Base-by-base conservation (phyloP, 2,113 vertebrate species). In the Fulica atra region DNA sequence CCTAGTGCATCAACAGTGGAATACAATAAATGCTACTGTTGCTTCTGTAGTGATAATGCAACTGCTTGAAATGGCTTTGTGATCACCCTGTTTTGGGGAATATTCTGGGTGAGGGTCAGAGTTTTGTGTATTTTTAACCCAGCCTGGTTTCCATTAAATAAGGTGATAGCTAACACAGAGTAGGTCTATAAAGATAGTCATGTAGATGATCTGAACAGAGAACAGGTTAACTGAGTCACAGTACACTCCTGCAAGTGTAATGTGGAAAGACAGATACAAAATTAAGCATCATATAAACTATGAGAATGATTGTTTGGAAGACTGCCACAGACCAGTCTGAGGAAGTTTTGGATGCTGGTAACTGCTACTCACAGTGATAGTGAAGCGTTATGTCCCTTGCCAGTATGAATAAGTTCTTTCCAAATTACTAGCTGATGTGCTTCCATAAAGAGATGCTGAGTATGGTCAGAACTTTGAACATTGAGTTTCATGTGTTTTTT, bases 21-120 rank as follows among this genome's bases (percentile, higher is more conserved):
- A 61, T 19, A 93, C 82, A 92, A 70, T 84, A n/a, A 87, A 65
- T 61, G 59, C 94, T 65, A 42, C 82, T 92, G 92, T 84, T 74
- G 36, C 48, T 91, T 89, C 42, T 84, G 61, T 57, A 82, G 70
- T 81, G 77, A 89, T 84, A 96, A 76, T 89, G 73, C 63, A 81
- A 81, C 69, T 73, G 63, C 42, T 71, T 80, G 86, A 36, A 72
- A 50, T 71, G 48, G 35, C 38, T 78, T 86, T 92, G 56, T 82
- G 26, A 56, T 86, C 16, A 11, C 64, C 29, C 9, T 65, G n/a
- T 2, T 18, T 86, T 44, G 38, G 19, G 44, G 63, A 40, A 26
- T 88, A 54, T 83, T 92, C 46, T 2, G 7, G 36, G 26, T 70
- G 51, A 85, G 51, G 14, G 40, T 36, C 46, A 25, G 13, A 20